A percentile compares a stretch with the other conserved stretches of the same genome.
Conservation (phyloP, 1,140 invertebrate species). For the Drosophila nigromelanica region DNA sequence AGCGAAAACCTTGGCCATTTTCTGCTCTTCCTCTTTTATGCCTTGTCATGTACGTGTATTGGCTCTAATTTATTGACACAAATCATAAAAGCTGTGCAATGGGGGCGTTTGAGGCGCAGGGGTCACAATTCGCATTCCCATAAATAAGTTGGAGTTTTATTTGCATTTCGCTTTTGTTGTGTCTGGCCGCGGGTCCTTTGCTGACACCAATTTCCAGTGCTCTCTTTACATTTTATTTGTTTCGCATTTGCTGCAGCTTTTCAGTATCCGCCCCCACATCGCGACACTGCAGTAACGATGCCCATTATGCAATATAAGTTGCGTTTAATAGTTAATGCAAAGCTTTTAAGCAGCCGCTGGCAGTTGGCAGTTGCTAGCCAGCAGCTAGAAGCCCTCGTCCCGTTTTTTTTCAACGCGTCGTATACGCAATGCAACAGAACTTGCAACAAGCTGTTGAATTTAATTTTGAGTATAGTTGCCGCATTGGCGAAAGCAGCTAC, state of each 20-base stretch:
- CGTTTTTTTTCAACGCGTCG: conserved; percentile 21
- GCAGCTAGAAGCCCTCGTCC: not conserved
- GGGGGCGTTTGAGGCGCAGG: no score
- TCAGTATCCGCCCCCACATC: no score
- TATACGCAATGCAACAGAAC: conserved; percentile 46
- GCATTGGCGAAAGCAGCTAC: conserved; percentile 29
- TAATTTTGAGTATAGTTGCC: conserved; percentile 52
- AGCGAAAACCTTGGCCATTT: conserved; percentile 37
- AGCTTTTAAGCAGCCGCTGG: conserved; percentile 73
- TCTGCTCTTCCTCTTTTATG: conserved; percentile 12
- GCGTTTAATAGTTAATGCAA: conserved; percentile 79
- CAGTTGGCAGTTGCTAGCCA: conserved; percentile 32
- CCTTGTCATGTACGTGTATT: conserved; percentile 8
- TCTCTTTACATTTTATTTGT: conserved; percentile 57
- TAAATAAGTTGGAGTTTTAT: conserved; percentile 49
- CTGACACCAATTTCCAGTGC: conserved; percentile 66
- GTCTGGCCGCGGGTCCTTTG: conserved; percentile 41
- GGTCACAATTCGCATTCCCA: conserved; percentile 8
- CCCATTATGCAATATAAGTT: conserved; percentile 76
- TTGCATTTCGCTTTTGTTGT: conserved; percentile 32
- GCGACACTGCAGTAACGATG: conserved; percentile 39
- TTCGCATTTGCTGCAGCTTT: conserved; percentile 49
- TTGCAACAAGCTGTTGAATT: conserved; percentile 56
- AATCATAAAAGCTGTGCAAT: conserved; percentile 52
- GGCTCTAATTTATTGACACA: conserved; percentile 54